Evolutionary conservation across 2,797 vertebrate species (phyloP), one percentile per base, ranked within the genome.

Genomic region (Rhadinocentrus ornatus): DNA sequence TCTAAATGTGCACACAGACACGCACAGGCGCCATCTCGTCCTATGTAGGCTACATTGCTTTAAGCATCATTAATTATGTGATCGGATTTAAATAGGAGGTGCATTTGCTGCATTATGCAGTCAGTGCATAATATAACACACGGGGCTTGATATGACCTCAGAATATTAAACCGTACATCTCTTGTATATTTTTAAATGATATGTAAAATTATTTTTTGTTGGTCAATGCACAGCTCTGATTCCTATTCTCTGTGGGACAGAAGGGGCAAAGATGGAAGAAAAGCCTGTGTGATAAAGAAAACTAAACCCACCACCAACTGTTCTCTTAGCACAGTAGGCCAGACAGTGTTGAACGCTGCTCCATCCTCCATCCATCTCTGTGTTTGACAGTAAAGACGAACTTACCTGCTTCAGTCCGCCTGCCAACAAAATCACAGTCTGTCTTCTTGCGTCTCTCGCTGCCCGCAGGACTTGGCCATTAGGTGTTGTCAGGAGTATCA

Each of bases 1-100:
- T 71, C 63, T 67, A 77, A 82, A 79, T 24, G 37, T 44, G 13
- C 41, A 57, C 41, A 57, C 65, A 57, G 35, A 48, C 50, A 74
- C 62, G 66, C 71, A 66, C 39, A 58, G 6, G 77, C 37, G 11
- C 62, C 60, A 66, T 67, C 83, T 84, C 71, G 76, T 85, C 73
- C 61, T 62, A 73, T 81, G 71, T 58, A 78, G 77, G 72, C 81
- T 65, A 66, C 83, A 57, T 65, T 55, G 69, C 86, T 81, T 64
- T 80, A 81, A 63, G 81, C 83, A 74, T 86, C 87, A 88, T 92
- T 93, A 91, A 90, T 93, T 81, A 91, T 89, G 82, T 86, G 90
- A 91, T 89, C 86, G 81, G 81, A 91, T 88, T 86, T 72, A 66
- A 85, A 84, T 73, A 68, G 78, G 87, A 73, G 80, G 80, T 41